phyloP scores from a whole-genome alignment of 2,113 vertebrate species.

The Anser cygnoides region DNA sequence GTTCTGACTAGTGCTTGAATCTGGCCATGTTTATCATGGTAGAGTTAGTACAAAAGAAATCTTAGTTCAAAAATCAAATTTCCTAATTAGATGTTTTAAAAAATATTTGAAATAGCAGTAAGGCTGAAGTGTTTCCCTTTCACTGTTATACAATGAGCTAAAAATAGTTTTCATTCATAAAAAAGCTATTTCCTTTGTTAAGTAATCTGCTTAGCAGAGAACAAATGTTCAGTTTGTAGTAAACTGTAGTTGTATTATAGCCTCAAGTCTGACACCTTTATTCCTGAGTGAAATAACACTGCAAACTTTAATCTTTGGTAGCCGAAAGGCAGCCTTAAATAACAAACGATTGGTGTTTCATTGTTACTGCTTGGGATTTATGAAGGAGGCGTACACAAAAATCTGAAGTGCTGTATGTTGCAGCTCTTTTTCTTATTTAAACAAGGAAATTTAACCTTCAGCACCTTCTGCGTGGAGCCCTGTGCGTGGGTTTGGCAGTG shows the following conservation, averaged over 20 bases:
- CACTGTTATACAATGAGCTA: slow-evolving; percentile 24
- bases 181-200: slow-evolving; percentile 53
- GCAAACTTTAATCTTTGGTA: neutral
- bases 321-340: neutral
- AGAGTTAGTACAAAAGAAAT: neutral
- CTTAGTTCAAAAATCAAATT: neutral
- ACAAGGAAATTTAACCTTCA: neutral
- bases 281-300: neutral
- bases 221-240: slow-evolving; percentile 40
- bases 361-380: neutral
- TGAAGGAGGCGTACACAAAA: neutral
- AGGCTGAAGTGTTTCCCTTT: slow-evolving; percentile 30
- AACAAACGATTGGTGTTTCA: neutral
- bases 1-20: neutral
- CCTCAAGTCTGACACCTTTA: neutral
- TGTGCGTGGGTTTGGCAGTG: fast-evolving
- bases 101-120: neutral
- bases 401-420: neutral
- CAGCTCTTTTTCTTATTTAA: neutral
- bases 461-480: fast-evolving
- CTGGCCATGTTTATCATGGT: neutral
- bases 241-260: neutral
- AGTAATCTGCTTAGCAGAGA: slow-evolving; percentile 33
- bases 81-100: neutral
- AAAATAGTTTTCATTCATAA: slow-evolving; percentile 66